Conservation (phyloP, 1,140 invertebrate genomes). For the Leptopilina clavipes region DNA sequence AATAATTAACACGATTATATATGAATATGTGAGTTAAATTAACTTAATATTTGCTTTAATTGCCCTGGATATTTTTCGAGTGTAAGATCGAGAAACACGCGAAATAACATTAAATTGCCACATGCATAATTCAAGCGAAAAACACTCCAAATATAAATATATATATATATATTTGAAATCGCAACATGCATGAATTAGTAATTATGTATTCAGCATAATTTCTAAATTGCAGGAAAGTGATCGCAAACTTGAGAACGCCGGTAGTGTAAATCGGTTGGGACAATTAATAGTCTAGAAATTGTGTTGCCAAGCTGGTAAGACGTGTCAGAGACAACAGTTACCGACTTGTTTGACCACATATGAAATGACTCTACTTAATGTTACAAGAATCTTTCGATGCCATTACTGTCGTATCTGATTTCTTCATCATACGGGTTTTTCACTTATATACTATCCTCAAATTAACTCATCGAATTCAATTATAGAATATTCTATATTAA, state of each 20-base stretch:
- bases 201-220: conserved; percentile 30
- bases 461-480: conserved; percentile 24
- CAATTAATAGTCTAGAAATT: conserved; percentile 31
- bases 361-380: conserved; percentile 26
- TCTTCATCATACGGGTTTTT: not conserved
- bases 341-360: conserved; percentile 34
- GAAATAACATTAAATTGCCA: conserved; percentile 32
- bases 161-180: not conserved
- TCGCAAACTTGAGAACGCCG: conserved; percentile 2
- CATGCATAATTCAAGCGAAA: conserved; percentile 13
- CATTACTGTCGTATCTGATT: conserved; percentile 24
- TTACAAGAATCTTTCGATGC: not conserved
- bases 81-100: conserved; percentile 13
- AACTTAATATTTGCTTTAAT: not conserved
- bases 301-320: conserved; percentile 28
- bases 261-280: conserved; percentile 17
- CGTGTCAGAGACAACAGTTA: conserved; percentile 29
- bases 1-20: no score
- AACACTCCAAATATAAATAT: conserved; percentile 18
- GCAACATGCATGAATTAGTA: conserved; percentile 23
- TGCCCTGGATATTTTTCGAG: not conserved
- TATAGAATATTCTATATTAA: not conserved
- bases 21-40: not conserved
- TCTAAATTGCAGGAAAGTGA: conserved; percentile 30
- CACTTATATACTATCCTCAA: not conserved